Evolutionary conservation across 2,888 invertebrate species (phyloP), one percentile per base, ranked within the genome.

Genomic region (Rhagium mordax): DNA sequence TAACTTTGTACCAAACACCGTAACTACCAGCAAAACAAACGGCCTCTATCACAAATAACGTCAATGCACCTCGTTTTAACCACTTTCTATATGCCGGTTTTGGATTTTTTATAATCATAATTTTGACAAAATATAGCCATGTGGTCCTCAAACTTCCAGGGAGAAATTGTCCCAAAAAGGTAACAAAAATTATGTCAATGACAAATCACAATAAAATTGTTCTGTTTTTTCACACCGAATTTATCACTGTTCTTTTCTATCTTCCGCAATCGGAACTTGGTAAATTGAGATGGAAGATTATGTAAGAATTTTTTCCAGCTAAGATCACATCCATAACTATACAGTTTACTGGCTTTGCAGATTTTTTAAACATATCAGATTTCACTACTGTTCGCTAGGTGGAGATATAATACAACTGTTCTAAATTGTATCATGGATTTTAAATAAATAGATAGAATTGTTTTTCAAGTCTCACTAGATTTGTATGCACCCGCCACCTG

Each of bases 31-130:
- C 89, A 84, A 94, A 90, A 24, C 89, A 88, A 69, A 90, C 79
- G 15, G 89, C 89, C 89, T 95, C 95, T 7, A 89, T 83, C 59
- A 91, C 85, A 81, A 94, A 88, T 24, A 93, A 79, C 64, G 89
- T 84, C 85, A 90, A 90, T 29, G 91, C 89, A 79, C 91, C 89
- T 78, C 86, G 86, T 83, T 89, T 90, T 57, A 92, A 81, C 81
- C 80, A 84, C 81, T 78, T 81, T 74, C 71, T 78, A 81, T 88
- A 87, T 62, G 85, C 85, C 82, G 91, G 88, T 85, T 91, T 91
- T 4, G 93, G 91, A 72, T 87, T 88, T 87, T 93, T 94, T 79
- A 88, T 88, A 86, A 94, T 88, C 94, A 94, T 94, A 90, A 87
- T 81, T 71, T 65, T 53, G 27, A 65, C 27, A 33, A 65, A 65